A percentile compares a stretch with the other conserved stretches of the same genome.
These are phyloP conservation scores for Malurus splendens DNA, from an alignment of 2,797 vertebrate genomes.

Conservation along the genomic window DNA sequence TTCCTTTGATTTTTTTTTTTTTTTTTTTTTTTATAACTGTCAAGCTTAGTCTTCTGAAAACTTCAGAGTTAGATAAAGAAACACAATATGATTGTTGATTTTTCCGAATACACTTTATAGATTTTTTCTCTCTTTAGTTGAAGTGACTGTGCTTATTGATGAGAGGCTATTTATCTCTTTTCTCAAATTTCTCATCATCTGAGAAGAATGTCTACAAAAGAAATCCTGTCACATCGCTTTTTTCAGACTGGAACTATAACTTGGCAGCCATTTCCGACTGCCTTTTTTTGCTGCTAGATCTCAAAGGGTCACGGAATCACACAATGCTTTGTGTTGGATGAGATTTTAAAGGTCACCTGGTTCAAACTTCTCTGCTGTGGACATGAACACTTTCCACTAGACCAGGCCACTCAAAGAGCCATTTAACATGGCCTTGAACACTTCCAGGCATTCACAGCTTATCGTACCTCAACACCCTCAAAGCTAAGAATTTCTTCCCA, in stretches of 20 bases:
- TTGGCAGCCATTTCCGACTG: not conserved
- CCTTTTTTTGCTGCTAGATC: not conserved
- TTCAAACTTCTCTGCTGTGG: not conserved
- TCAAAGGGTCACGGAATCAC: not conserved
- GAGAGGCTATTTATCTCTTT: not conserved
- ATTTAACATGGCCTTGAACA: not conserved
- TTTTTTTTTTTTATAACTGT: not conserved
- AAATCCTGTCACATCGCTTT: not conserved
- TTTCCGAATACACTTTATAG: not conserved
- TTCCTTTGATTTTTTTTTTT: not conserved
- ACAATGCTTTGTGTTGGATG: not conserved
- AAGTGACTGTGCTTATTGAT: not conserved
- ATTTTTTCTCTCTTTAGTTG: not conserved
- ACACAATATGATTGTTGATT: not conserved
- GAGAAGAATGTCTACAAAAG: not conserved
- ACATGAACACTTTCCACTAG: too few species aligned
- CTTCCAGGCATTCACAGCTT: not conserved
- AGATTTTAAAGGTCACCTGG: not conserved
- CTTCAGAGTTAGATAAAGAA: not conserved
- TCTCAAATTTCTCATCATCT: not conserved
- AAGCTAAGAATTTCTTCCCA: not conserved
- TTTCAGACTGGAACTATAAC: not conserved
- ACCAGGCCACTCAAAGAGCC: fast-evolving
- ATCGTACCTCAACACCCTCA: not conserved
- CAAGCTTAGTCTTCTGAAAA: not conserved